Conservation (phyloP, 2,797 vertebrate species). For the Hydrocynus forskahlii region DNA sequence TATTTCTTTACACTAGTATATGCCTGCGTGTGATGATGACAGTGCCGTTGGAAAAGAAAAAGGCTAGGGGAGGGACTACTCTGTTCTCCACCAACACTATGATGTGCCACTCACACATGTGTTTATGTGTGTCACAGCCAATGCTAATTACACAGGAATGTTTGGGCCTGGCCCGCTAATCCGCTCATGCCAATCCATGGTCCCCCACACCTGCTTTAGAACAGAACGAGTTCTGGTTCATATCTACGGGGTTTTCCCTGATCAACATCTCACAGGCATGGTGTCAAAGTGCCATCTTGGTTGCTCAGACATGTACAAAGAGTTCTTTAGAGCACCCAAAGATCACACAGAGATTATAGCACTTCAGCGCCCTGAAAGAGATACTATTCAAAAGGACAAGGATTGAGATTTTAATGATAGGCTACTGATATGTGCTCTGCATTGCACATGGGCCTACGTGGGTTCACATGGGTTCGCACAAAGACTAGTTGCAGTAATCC, state of each 20-base stretch:
- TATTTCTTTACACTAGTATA: constrained; percentile 37
- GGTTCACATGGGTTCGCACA: constrained; percentile 29
- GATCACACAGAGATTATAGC: constrained; percentile 46
- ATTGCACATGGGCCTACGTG: constrained; percentile 20
- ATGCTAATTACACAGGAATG: constrained; percentile 82
- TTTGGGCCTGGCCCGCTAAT: constrained; percentile 74
- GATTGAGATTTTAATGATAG: constrained; percentile 57
- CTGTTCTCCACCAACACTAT: constrained; percentile 11
- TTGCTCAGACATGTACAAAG: constrained; percentile 55
- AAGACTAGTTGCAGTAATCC: constrained; percentile 34
- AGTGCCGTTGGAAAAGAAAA: constrained; percentile 13
- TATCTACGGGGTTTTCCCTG: constrained; percentile 50
- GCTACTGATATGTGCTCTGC: constrained; percentile 49
- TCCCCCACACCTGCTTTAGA: constrained; percentile 68
- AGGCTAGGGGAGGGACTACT: not conserved
- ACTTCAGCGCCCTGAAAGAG: constrained; percentile 40
- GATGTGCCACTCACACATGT: constrained; percentile 21
- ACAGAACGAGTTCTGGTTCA: constrained; percentile 56
- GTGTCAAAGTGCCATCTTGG: constrained; percentile 48
- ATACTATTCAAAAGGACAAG: constrained; percentile 44
- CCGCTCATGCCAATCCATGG: constrained; percentile 72
- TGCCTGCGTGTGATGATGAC: constrained; percentile 14
- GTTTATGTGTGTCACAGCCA: constrained; percentile 57
- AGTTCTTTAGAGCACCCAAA: constrained; percentile 42
- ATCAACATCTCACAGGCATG: constrained; percentile 55